Conservation (phyloP, 1,140 invertebrate genomes). For the Nomia melanderi region DNA sequence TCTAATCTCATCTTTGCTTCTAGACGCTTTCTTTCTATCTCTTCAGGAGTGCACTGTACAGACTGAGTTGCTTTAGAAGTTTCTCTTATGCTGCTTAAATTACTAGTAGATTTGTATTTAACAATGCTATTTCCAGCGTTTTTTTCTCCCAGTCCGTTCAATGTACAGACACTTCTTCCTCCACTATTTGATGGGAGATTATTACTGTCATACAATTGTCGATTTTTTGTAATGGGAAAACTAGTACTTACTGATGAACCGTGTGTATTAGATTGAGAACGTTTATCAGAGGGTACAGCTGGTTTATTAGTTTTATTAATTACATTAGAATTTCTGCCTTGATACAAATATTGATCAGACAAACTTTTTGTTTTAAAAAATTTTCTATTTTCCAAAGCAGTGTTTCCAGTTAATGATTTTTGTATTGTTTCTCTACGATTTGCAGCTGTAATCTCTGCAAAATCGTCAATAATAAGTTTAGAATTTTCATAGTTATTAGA, state of each 20-base stretch:
- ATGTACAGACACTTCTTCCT: slow-evolving; percentile 18
- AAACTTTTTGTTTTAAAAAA: slow-evolving; percentile 71
- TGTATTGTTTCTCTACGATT: not conserved
- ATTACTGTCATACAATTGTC: slow-evolving; percentile 40
- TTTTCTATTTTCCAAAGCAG: slow-evolving; percentile 53
- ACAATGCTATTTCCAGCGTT: slow-evolving; percentile 42
- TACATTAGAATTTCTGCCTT: not conserved
- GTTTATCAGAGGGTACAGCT: not conserved
- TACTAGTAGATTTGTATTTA: slow-evolving; percentile 51
- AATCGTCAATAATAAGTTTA: slow-evolving; percentile 9
- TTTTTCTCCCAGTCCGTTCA: slow-evolving; percentile 59
- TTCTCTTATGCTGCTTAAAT: slow-evolving; percentile 29
- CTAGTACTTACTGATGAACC: slow-evolving; percentile 56
- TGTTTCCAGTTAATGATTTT: not conserved
- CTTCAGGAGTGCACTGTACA: slow-evolving; percentile 68
- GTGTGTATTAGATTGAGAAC: slow-evolving; percentile 5
- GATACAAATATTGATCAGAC: slow-evolving; percentile 62
- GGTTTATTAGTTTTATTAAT: slow-evolving; percentile 25
- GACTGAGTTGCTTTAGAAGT: slow-evolving; percentile 40
- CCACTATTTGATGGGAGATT: slow-evolving; percentile 26
- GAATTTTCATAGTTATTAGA: not conserved
- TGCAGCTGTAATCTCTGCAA: not conserved
- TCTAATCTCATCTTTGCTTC: slow-evolving; percentile 73
- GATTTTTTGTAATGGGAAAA: slow-evolving; percentile 1
- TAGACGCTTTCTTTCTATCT: slow-evolving; percentile 74